Base-by-base conservation (phyloP, 2,113 vertebrate species). In the Pteruthius melanotis region DNA sequence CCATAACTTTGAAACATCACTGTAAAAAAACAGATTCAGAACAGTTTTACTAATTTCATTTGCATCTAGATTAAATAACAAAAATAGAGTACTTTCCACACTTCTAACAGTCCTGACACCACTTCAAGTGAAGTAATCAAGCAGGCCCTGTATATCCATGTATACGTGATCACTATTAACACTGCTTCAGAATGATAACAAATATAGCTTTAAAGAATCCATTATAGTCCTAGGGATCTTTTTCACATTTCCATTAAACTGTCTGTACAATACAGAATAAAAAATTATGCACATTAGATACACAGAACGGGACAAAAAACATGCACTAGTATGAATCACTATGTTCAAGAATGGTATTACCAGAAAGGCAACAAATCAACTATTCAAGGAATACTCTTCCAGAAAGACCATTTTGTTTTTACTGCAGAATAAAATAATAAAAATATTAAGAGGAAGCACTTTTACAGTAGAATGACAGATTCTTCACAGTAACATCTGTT, bases 371-470 rank as follows among this genome's bases (percentile, higher is more conserved):
- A 83, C 9, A 74, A 77, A 87, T 69, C 89, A 69, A 94, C 85
- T 50, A 61, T 11, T n/a, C 16, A 61, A 70, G 71, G 17, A 90
- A 93, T 24, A 94, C 14, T 30, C 69, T 83, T 90, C 33, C 66
- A 90, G 78, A 89, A 84, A 80, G 35, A 57, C 21, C 5, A 31
- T 69, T 85, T 74, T 81, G 49, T n/a, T 89, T 88, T 53, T 56
- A 87, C 16, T 52, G 64, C 47, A 77, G 30, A 94, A 81, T 33
- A 88, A 66, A 80, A 86, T 76, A 87, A 80, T 47, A 83, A 59
- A 85, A 86, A 89, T 87, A 86, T 64, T 86, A 90, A 88, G 78
- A 95, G 24, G 40, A 94, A 91, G 52, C 37, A 83, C 44, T 80
- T 71, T 50, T n/a, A 68, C 26, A 78, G 33, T 21, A 72, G 52